A percentile compares a stretch with the other conserved stretches of the same genome.
These are phyloP conservation scores for Aphis craccivora DNA, from an alignment of 1,140 invertebrate genomes.

Conservation along the genomic window DNA sequence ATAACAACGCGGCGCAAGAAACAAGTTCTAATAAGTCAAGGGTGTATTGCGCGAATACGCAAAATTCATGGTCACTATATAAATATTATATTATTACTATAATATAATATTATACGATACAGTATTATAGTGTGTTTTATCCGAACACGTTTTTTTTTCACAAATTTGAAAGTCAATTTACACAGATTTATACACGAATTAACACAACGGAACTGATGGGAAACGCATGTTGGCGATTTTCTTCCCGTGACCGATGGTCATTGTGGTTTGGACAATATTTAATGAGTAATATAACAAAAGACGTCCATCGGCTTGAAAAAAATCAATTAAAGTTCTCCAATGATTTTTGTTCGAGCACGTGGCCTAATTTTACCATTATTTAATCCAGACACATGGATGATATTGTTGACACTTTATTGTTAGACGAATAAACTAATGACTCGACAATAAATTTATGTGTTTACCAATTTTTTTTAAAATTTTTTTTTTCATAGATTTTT, in stretches of 20 bases:
- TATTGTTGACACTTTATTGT: not conserved
- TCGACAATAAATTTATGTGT: not conserved
- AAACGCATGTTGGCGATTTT: not conserved
- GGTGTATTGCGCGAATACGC: constrained; percentile 37
- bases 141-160: not conserved
- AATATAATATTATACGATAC: not conserved
- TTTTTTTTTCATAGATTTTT: not conserved
- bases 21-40: constrained; percentile 37
- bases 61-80: constrained; percentile 15
- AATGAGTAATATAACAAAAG: not conserved
- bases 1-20: constrained; percentile 24
- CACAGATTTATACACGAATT: not conserved
- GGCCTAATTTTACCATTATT: not conserved
- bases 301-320: not conserved
- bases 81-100: constrained; percentile 3
- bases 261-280: not conserved
- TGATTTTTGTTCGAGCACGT: not conserved
- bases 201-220: not conserved
- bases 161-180: not conserved
- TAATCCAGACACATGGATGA: not conserved
- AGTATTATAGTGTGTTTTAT: not conserved
- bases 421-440: not conserved
- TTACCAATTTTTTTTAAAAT: not conserved
- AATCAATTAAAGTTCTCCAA: not conserved
- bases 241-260: not conserved